These are phyloP conservation scores for Platyrinchus mystaceus DNA, from an alignment of 2,797 vertebrate species.

Conservation along the genomic window DNA sequence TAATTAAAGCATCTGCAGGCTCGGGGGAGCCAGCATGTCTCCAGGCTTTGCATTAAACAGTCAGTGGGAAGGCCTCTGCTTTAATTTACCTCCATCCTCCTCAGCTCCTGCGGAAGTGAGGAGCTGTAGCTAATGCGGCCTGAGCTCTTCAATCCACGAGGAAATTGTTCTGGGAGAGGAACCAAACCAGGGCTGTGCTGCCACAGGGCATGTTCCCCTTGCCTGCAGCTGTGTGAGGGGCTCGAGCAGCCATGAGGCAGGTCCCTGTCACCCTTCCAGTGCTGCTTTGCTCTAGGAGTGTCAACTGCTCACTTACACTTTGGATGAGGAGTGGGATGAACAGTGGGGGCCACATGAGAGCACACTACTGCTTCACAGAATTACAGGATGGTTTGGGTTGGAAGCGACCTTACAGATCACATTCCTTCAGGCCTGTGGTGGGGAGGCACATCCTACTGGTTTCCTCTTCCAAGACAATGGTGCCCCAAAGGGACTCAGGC, in stretches of 20 bases:
- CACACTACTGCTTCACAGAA: background rate
- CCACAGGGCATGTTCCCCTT: background rate
- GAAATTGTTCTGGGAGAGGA: background rate
- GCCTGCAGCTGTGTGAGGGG: background rate
- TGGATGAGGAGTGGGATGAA: background rate
- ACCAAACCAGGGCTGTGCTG: background rate
- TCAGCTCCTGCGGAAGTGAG: background rate
- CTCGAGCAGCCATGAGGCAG: background rate
- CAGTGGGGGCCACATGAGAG: background rate
- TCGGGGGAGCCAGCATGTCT: conserved; percentile 17
- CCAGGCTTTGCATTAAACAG: conserved; percentile 38
- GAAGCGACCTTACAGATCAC: background rate
- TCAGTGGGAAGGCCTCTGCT: conserved; percentile 12
- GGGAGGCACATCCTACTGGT: background rate
- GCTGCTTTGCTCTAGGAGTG: background rate
- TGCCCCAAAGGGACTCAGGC: background rate
- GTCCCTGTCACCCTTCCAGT: background rate
- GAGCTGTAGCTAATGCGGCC: background rate
- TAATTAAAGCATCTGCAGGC: conserved; percentile 62
- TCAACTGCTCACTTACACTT: background rate
- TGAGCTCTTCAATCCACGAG: background rate
- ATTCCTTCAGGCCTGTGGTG: background rate
- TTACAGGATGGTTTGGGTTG: background rate
- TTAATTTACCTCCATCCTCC: conserved; percentile 4
- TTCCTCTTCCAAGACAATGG: background rate